Percentiles rank a stretch among this genome's conserved stretches.
These are phyloP conservation scores for Otolemur crassicaudatus DNA, from an alignment of 2,797 vertebrate species.

Conservation along the genomic window DNA sequence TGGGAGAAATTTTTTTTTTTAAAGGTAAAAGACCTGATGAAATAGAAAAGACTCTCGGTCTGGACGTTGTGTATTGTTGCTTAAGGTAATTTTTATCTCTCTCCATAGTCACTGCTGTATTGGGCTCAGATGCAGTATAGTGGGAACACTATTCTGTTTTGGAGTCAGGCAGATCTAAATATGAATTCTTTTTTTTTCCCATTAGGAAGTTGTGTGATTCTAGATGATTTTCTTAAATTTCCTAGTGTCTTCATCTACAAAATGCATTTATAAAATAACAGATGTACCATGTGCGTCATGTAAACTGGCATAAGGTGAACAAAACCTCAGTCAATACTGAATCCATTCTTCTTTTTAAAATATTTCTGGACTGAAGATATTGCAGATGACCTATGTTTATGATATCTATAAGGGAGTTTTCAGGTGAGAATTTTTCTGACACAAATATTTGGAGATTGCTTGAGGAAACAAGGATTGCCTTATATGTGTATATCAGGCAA, in stretches of 20 bases:
- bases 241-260: neutral
- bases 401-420: neutral
- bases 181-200: too few relatives aligned
- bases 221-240: neutral
- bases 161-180: neutral
- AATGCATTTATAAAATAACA: neutral
- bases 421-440: slow-evolving; percentile 36
- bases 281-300: neutral
- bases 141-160: neutral
- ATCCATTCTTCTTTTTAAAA: neutral
- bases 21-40: neutral
- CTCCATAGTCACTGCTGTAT: neutral
- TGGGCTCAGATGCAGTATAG: neutral
- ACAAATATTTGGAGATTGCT: slow-evolving; percentile 5
- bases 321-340: neutral
- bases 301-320: neutral
- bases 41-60: neutral
- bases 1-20: neutral
- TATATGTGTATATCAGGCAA: neutral
- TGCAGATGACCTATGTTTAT: neutral
- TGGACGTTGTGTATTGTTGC: neutral
- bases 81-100: neutral
- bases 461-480: neutral
- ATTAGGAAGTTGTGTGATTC: slow-evolving; percentile 16
- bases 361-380: neutral